Conservation (phyloP, 1,140 invertebrate genomes). For the Euschistus heros region DNA sequence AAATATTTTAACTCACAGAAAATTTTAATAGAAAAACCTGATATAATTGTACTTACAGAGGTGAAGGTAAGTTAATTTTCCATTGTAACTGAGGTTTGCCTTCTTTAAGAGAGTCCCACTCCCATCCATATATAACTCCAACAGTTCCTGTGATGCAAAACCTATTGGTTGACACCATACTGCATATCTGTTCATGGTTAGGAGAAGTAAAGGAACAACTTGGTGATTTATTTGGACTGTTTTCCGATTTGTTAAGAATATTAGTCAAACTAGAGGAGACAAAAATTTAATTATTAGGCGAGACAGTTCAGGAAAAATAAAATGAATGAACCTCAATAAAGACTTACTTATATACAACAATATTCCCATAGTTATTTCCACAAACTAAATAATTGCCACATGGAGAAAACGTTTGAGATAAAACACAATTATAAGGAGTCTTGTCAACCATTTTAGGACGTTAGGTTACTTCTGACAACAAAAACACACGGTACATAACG, state of each 20-base stretch:
- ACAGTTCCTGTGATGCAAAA: constrained; percentile 63
- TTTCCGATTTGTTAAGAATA: constrained; percentile 25
- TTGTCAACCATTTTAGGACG: constrained; percentile 26
- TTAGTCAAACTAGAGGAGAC: constrained; percentile 21
- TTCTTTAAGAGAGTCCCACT: constrained; percentile 56
- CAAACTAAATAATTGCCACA: constrained; percentile 70
- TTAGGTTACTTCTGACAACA: no score
- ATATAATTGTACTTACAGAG: constrained; percentile 35
- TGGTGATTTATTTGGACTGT: constrained; percentile 41
- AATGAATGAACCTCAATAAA: neutral
- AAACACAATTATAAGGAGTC: constrained; percentile 28
- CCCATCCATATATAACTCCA: constrained; percentile 62
- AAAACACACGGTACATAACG: no score
- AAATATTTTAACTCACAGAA: no score
- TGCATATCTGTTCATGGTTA: constrained; percentile 53
- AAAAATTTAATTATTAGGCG: neutral
- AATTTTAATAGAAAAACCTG: constrained; percentile 2
- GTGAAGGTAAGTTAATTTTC: constrained; percentile 55
- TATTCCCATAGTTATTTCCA: constrained; percentile 72
- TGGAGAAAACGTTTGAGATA: constrained; percentile 43
- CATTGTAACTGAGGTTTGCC: constrained; percentile 49
- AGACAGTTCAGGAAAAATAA: no score
- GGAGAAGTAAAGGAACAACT: constrained; percentile 42
- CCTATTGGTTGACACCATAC: constrained; percentile 54
- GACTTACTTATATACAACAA: constrained; percentile 71